These are phyloP conservation scores for Acomys russatus DNA, from an alignment of 2,797 vertebrate genomes.

Conservation along the genomic window DNA sequence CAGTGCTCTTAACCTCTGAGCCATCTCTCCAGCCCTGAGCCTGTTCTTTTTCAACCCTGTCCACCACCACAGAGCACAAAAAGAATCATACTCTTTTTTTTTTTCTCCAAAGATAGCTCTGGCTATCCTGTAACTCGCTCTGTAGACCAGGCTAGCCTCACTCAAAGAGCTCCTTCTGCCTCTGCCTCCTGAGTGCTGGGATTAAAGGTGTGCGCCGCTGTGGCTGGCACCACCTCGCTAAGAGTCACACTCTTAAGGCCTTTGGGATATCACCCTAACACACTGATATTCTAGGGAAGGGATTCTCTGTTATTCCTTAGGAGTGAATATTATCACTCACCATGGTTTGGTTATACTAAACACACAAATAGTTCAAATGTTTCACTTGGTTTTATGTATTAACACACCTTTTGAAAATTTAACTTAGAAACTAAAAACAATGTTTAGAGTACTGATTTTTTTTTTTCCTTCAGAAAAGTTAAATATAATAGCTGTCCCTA, in stretches of 20 bases:
- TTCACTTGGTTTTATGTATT: not conserved
- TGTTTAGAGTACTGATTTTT: not conserved
- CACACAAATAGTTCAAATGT: not conserved
- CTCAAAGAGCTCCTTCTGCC: not conserved
- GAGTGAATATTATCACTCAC: conserved; percentile 1
- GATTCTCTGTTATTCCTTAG: not conserved
- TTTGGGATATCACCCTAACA: not conserved
- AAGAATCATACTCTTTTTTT: not conserved
- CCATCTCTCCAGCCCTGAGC: not conserved
- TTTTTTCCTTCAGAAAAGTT: conserved; percentile 3
- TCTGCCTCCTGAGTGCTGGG: not conserved
- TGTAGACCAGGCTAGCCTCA: not conserved
- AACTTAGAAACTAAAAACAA: conserved; percentile 41
- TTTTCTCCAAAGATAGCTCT: not conserved
- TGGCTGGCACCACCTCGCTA: no score
- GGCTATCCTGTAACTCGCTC: not conserved
- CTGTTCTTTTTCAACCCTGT: not conserved
- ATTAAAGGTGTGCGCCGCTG: not conserved
- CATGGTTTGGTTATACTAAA: not conserved
- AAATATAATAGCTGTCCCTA: not conserved
- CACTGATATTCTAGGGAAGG: not conserved
- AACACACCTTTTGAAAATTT: conserved; percentile 45
- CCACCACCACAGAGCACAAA: not conserved
- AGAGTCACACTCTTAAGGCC: not conserved
- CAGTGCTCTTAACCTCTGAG: no score